These are phyloP conservation scores for Micrastur ruficollis DNA, from an alignment of 2,797 vertebrate species.

Conservation along the genomic window DNA sequence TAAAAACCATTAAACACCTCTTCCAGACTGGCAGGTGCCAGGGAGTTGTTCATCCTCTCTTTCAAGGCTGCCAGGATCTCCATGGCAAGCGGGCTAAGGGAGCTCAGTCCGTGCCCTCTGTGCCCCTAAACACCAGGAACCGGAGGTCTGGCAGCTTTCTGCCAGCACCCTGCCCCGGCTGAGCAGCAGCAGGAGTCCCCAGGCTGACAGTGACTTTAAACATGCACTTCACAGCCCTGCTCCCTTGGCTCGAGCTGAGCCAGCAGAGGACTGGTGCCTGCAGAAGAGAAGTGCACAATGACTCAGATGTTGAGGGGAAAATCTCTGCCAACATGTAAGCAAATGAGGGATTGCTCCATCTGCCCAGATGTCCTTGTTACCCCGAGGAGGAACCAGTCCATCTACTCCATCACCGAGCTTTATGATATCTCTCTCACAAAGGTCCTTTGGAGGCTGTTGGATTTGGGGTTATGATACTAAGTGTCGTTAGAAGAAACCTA, in stretches of 20 bases:
- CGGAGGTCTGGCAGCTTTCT: neutral
- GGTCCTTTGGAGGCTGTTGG: neutral
- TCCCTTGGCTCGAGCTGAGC: neutral
- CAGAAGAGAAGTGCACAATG: neutral
- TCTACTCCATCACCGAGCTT: neutral
- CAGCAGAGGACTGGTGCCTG: neutral
- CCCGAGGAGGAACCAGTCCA: slow-evolving; percentile 1
- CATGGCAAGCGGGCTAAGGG: neutral
- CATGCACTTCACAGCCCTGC: neutral
- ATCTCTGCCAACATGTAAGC: neutral
- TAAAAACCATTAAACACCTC: neutral
- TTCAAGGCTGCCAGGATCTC: neutral
- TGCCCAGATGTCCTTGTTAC: neutral
- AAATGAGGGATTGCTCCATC: slow-evolving; percentile 52
- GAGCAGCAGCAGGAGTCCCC: neutral
- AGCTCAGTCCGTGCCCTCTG: fast-evolving
- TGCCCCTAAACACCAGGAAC: neutral
- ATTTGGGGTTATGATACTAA: slow-evolving; percentile 1
- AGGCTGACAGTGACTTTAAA: neutral
- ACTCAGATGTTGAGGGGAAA: slow-evolving; percentile 16
- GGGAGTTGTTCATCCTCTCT: neutral
- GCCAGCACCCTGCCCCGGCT: neutral
- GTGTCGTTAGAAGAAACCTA: slow-evolving; percentile 18
- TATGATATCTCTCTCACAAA: slow-evolving; percentile 10
- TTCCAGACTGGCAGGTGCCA: neutral